These are phyloP conservation scores for Rhagium mordax DNA, from an alignment of 2,888 invertebrate genomes.

Conservation along the genomic window DNA sequence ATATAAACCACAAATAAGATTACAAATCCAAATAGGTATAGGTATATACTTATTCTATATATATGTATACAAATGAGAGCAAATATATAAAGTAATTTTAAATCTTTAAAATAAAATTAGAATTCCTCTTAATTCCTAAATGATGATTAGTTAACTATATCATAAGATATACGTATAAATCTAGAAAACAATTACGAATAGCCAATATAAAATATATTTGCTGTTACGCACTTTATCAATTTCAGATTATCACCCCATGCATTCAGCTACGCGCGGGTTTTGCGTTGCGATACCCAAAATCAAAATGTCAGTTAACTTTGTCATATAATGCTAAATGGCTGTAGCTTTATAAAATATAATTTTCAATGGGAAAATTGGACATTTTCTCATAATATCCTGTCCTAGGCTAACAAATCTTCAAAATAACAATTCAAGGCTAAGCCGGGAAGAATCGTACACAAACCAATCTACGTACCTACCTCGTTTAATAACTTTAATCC, in stretches of 20 bases:
- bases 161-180: too few species aligned
- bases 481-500: constrained; percentile 46
- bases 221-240: constrained; percentile 27
- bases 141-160: too few species aligned
- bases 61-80: too few species aligned
- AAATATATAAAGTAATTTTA: too few species aligned
- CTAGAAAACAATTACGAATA: too few species aligned
- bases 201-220: neutral
- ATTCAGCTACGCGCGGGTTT: constrained; percentile 17
- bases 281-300: constrained; percentile 12
- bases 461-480: constrained; percentile 53
- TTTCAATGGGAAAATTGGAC: neutral
- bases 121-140: too few species aligned
- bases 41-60: too few species aligned
- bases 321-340: neutral
- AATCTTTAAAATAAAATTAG: too few species aligned
- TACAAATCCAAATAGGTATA: neutral
- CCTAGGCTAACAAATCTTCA: constrained; percentile 57
- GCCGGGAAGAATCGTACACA: constrained; percentile 55
- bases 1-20: neutral
- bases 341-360: neutral
- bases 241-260: constrained; percentile 15
- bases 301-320: constrained; percentile 20
- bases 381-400: constrained; percentile 35
- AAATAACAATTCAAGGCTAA: constrained; percentile 61